Conservation (phyloP, 2,113 vertebrate genomes). For the Notiomystis cincta region DNA sequence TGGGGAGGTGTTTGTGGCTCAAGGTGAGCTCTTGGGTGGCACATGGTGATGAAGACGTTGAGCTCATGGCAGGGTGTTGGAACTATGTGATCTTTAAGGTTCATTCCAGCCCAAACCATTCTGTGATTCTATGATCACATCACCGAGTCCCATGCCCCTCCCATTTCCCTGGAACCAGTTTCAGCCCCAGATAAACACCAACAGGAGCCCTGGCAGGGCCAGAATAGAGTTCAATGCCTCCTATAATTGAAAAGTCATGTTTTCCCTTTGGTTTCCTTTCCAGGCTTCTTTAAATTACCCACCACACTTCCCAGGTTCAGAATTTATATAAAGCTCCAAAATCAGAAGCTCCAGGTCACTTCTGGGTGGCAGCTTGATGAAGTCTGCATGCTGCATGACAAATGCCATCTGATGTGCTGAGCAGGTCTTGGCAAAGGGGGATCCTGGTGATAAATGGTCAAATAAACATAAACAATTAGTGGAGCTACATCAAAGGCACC, state of each 20-base stretch:
- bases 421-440: background rate
- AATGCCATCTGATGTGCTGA: background rate
- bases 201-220: background rate
- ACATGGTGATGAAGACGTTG: background rate
- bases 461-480: constrained; percentile 1
- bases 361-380: background rate
- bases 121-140: background rate
- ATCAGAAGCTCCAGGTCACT: background rate
- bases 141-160: background rate
- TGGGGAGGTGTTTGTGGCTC: background rate
- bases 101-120: background rate
- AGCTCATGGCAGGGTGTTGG: background rate
- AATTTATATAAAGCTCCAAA: background rate
- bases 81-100: background rate
- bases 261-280: background rate
- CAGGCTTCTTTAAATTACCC: background rate
- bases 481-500: background rate
- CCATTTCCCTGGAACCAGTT: background rate
- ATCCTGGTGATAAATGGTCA: constrained; percentile 6
- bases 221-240: background rate
- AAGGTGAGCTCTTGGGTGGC: background rate
- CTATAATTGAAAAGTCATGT: background rate
- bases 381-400: background rate
- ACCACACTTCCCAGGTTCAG: background rate
- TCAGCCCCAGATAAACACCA: background rate